These are phyloP conservation scores for Actias luna DNA, from an alignment of 2,888 invertebrate genomes.

Conservation along the genomic window DNA sequence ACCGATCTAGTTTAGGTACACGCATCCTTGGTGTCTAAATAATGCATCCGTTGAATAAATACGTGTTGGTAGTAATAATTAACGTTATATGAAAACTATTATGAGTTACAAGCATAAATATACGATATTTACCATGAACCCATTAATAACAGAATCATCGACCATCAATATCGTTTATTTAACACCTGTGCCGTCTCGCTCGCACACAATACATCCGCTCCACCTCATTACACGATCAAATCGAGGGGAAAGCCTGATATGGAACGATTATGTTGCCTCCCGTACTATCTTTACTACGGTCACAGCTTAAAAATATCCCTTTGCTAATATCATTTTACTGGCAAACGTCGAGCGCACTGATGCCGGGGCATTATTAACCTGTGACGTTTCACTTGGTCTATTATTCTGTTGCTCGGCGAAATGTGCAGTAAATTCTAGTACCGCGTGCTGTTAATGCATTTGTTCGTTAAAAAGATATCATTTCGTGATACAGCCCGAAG, in stretches of 20 bases:
- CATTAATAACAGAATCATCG: slow-evolving; percentile 30
- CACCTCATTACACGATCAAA: slow-evolving; percentile 63
- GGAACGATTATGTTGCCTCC: slow-evolving; percentile 48
- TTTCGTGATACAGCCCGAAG: neutral
- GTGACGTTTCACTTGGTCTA: slow-evolving; percentile 29
- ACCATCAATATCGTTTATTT: slow-evolving; percentile 44
- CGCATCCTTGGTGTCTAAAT: too few relatives aligned
- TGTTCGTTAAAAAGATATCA: slow-evolving; percentile 32
- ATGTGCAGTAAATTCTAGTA: slow-evolving; percentile 45
- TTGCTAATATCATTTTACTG: neutral
- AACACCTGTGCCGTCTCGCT: slow-evolving; percentile 43
- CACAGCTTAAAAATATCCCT: neutral
- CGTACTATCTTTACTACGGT: neutral
- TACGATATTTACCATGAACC: neutral
- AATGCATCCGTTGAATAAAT: neutral
- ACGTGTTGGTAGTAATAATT: neutral
- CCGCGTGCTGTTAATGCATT: slow-evolving; percentile 39
- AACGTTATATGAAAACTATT: neutral
- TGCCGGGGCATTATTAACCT: neutral
- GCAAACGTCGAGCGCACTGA: neutral
- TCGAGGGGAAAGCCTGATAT: slow-evolving; percentile 65
- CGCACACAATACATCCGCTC: slow-evolving; percentile 52
- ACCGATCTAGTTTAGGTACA: too few relatives aligned
- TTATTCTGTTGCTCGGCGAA: slow-evolving; percentile 42
- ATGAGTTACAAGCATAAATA: neutral